These are phyloP conservation scores for Aplysina aerophoba DNA, from an alignment of 37 sponge, comb jelly and placozoan genomes.

Conservation along the genomic window DNA sequence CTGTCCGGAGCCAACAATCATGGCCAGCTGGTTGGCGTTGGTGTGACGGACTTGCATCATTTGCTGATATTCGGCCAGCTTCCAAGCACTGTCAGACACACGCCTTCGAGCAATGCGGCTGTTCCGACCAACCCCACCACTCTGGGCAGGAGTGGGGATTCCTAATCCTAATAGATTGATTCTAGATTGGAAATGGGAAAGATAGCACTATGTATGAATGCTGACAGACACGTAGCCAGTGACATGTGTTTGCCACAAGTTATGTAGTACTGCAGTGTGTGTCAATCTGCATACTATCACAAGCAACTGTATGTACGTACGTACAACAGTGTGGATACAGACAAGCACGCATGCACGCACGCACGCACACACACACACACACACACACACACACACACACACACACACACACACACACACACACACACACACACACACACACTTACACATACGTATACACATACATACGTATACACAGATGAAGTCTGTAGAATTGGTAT, in stretches of 20 bases:
- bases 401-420: conserved; percentile 9
- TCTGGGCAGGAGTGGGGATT: too few relatives aligned
- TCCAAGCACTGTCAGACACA: neutral
- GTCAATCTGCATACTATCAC: too few relatives aligned
- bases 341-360: neutral
- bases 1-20: conserved; percentile 5
- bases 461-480: neutral
- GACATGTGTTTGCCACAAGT: too few relatives aligned
- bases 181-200: too few relatives aligned
- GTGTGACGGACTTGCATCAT: neutral
- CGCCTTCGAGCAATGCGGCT: neutral
- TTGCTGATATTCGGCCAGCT: neutral
- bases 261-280: too few relatives aligned
- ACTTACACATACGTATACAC: neutral
- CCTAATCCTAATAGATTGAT: too few relatives aligned
- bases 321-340: too few relatives aligned
- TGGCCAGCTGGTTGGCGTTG: neutral
- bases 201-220: too few relatives aligned
- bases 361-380: neutral
- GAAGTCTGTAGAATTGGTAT: too few relatives aligned
- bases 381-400: conserved; percentile 4
- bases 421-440: conserved; percentile 9
- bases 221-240: too few relatives aligned
- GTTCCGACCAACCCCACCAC: too few relatives aligned
- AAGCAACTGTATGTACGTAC: too few relatives aligned